Evolutionary conservation across 2,797 vertebrate species (phyloP).

Genomic region (Callimico goeldii): DNA sequence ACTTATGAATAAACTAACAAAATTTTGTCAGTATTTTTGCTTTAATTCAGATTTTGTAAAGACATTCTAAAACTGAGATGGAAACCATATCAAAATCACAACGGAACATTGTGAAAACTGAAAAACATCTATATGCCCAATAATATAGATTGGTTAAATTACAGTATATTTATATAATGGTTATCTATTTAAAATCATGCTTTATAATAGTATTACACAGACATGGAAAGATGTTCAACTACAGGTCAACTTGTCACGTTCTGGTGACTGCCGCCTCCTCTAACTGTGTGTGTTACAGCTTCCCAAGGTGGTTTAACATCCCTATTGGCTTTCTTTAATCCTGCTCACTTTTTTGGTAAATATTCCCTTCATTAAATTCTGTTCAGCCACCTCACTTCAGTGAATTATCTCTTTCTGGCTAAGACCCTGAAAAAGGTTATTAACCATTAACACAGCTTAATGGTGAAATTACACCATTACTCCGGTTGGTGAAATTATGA

Average conservation of each 20-base stretch:
- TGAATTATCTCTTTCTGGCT: background rate
- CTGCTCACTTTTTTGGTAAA: background rate
- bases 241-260: background rate
- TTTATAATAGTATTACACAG: background rate
- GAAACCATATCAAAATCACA: background rate
- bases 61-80: background rate
- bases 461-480: background rate
- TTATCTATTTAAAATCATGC: background rate
- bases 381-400: background rate
- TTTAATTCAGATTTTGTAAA: background rate
- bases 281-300: background rate
- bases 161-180: background rate
- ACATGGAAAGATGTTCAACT: background rate
- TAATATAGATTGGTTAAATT: background rate
- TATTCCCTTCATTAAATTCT: background rate
- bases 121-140: background rate
- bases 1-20: background rate
- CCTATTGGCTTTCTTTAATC: background rate
- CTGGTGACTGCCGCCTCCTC: background rate
- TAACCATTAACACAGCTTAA: background rate
- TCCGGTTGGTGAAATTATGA: background rate
- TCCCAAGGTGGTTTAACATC: background rate
- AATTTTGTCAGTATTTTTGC: background rate
- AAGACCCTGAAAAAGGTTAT: background rate
- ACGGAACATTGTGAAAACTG: background rate